Conservation (phyloP, 2,797 vertebrate genomes). For the Pangasius krempfi region DNA sequence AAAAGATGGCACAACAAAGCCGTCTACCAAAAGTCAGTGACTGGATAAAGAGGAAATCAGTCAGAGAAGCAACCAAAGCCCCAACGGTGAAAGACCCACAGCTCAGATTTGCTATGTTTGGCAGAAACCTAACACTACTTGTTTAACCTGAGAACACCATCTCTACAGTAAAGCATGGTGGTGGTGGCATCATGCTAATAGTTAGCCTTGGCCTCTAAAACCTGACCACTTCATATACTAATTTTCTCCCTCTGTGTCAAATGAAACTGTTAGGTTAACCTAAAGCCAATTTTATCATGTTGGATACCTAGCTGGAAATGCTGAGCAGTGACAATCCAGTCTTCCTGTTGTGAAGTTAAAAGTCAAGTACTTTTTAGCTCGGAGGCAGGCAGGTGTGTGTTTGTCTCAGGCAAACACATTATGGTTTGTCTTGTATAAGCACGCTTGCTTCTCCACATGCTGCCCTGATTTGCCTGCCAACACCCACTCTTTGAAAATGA, state of each 20-base stretch:
- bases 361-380: not conserved
- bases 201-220: not conserved
- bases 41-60: not conserved
- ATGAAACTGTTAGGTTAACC: not conserved
- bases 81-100: not conserved
- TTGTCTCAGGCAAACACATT: not conserved
- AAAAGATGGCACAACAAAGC: not conserved
- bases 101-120: not conserved
- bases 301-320: not conserved
- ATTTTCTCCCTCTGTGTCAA: not conserved
- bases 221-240: not conserved
- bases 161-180: constrained; percentile 3
- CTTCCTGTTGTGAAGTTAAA: not conserved
- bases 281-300: not conserved
- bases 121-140: not conserved
- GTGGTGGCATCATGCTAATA: not conserved
- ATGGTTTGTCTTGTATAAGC: not conserved
- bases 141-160: not conserved
- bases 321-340: not conserved
- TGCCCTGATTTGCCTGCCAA: not conserved
- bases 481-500: not conserved
- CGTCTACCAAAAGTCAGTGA: not conserved
- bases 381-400: not conserved
- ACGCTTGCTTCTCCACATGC: not conserved
- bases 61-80: not conserved